Conservation (phyloP, 2,113 vertebrate genomes). For the Archilochus colubris region DNA sequence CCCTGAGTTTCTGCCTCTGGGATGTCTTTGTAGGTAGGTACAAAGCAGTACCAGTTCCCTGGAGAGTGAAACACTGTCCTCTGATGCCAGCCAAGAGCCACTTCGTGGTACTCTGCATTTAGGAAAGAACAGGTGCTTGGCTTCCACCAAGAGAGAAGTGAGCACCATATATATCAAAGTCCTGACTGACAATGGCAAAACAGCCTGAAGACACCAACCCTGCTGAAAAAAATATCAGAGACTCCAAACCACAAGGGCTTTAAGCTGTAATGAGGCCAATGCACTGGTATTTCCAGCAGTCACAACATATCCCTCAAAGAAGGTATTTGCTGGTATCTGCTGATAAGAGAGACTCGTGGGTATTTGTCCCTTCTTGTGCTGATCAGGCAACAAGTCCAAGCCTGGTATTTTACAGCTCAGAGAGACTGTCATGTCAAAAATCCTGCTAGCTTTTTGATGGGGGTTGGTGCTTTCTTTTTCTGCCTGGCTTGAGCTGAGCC, state of each 20-base stretch:
- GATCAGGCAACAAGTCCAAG: background rate
- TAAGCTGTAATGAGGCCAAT: background rate
- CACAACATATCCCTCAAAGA: background rate
- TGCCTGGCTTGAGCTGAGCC: slow-evolving; percentile 28
- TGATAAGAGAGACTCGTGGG: background rate
- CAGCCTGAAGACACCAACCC: background rate
- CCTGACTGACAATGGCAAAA: background rate
- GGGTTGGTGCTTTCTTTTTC: background rate
- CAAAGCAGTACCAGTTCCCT: background rate
- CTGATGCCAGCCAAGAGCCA: background rate
- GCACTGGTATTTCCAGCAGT: background rate
- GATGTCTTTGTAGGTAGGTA: background rate
- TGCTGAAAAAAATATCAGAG: background rate
- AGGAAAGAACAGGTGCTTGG: background rate
- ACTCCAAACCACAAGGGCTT: background rate
- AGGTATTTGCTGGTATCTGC: background rate
- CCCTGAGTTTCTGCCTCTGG: background rate
- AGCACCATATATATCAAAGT: background rate
- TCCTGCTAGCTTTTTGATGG: background rate
- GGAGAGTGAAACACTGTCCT: background rate
- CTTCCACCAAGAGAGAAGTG: background rate
- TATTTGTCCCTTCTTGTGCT: background rate
- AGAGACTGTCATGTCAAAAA: background rate
- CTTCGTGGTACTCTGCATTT: background rate
- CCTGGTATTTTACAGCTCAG: slow-evolving; percentile 12